Conservation (phyloP, 2,888 invertebrate genomes). For the Diaperis boleti region DNA sequence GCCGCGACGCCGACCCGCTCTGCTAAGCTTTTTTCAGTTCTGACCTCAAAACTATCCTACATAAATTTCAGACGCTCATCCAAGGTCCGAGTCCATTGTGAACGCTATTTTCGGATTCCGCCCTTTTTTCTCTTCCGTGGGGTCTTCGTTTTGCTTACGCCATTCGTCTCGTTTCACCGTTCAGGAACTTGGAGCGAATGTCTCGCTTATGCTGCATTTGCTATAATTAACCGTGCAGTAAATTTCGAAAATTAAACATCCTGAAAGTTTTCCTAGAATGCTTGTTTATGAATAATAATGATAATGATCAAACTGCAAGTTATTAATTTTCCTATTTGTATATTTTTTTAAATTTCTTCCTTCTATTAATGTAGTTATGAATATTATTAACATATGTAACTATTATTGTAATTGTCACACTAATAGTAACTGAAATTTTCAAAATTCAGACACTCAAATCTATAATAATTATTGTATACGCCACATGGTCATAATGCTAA, state of each 20-base stretch:
- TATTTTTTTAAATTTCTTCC: too few relatives aligned
- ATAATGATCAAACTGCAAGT: too few relatives aligned
- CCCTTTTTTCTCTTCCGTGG: not conserved
- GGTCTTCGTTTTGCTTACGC: not conserved
- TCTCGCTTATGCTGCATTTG: constrained; percentile 5
- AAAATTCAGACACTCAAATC: too few relatives aligned
- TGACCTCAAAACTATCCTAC: constrained; percentile 45
- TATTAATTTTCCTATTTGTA: too few relatives aligned
- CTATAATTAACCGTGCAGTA: constrained; percentile 19
- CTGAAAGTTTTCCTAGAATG: not conserved
- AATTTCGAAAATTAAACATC: constrained; percentile 9
- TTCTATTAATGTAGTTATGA: too few relatives aligned
- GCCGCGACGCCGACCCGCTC: constrained; percentile 12
- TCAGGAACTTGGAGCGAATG: constrained; percentile 2
- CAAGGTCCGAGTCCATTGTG: constrained; percentile 34
- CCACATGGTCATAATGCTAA: too few relatives aligned
- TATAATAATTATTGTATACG: too few relatives aligned
- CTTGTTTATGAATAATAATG: too few relatives aligned
- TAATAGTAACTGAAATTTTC: too few relatives aligned
- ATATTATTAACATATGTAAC: too few relatives aligned
- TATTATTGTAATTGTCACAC: too few relatives aligned
- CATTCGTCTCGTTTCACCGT: not conserved
- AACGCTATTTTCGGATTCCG: constrained; percentile 21
- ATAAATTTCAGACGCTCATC: constrained; percentile 27
- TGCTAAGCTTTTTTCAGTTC: constrained; percentile 46